Percentiles rank a stretch among this genome's conserved stretches.
These are phyloP conservation scores for Slavum lentiscoides DNA, from an alignment of 2,888 invertebrate genomes.

Conservation along the genomic window DNA sequence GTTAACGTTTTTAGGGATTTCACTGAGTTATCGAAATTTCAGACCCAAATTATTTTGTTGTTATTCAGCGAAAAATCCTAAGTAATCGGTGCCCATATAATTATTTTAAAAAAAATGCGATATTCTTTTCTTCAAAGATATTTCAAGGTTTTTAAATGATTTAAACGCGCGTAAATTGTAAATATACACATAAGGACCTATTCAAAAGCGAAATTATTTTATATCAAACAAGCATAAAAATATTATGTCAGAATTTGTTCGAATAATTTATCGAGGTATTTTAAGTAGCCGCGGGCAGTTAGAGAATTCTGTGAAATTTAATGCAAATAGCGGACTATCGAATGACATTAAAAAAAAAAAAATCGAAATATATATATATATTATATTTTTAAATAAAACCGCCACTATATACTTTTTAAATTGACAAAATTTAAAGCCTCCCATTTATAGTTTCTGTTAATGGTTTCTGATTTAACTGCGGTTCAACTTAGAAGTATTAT, in stretches of 20 bases:
- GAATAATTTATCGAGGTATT: background rate
- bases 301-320: background rate
- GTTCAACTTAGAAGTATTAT: too few species aligned
- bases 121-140: too few species aligned
- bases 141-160: too few species aligned
- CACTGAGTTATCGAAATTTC: too few species aligned
- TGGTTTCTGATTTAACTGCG: conserved; percentile 10
- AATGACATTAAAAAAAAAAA: background rate
- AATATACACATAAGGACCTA: too few species aligned
- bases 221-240: background rate
- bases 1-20: too few species aligned
- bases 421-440: background rate
- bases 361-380: too few species aligned
- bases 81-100: too few species aligned
- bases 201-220: background rate
- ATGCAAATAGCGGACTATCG: background rate
- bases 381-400: background rate
- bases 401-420: background rate
- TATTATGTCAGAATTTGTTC: background rate
- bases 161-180: too few species aligned
- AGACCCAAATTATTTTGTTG: too few species aligned
- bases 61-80: too few species aligned
- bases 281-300: background rate
- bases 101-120: too few species aligned
- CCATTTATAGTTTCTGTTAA: background rate